Conservation (phyloP, 2,888 invertebrate species). For the Gastracanthus pulcherrimus region DNA sequence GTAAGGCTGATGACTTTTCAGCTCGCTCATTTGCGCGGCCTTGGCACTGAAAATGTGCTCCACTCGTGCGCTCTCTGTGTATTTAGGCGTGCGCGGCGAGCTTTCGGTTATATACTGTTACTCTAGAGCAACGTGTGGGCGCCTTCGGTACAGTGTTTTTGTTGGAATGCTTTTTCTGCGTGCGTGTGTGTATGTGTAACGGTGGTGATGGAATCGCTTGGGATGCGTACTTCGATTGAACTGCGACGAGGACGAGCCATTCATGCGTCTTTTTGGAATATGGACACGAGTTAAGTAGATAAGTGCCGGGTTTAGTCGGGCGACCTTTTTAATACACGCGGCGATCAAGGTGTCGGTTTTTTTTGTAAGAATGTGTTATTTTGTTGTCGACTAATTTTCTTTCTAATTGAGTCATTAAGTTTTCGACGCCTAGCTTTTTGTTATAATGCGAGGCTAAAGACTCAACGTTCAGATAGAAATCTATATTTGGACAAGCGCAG, state of each 20-base stretch:
- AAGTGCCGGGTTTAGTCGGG: not conserved
- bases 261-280: not conserved
- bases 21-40: not conserved
- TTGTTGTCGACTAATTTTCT: too few relatives aligned
- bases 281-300: not conserved
- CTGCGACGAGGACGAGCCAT: not conserved
- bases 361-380: not conserved
- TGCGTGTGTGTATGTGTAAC: not conserved
- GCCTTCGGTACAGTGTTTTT: not conserved
- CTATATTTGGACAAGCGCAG: too few relatives aligned
- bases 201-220: not conserved
- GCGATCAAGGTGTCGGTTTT: not conserved
- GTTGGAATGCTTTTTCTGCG: not conserved
- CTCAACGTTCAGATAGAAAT: too few relatives aligned
- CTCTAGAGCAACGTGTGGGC: too few relatives aligned
- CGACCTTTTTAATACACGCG: not conserved
- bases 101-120: too few relatives aligned
- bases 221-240: not conserved
- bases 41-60: conserved; percentile 48
- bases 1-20: conserved; percentile 17
- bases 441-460: too few relatives aligned
- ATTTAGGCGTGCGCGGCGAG: not conserved
- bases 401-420: too few relatives aligned
- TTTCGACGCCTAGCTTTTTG: too few relatives aligned
- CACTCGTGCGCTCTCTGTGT: too few relatives aligned